Base-by-base conservation (phyloP, 2,888 invertebrate species). In the Malacosoma neustria region DNA sequence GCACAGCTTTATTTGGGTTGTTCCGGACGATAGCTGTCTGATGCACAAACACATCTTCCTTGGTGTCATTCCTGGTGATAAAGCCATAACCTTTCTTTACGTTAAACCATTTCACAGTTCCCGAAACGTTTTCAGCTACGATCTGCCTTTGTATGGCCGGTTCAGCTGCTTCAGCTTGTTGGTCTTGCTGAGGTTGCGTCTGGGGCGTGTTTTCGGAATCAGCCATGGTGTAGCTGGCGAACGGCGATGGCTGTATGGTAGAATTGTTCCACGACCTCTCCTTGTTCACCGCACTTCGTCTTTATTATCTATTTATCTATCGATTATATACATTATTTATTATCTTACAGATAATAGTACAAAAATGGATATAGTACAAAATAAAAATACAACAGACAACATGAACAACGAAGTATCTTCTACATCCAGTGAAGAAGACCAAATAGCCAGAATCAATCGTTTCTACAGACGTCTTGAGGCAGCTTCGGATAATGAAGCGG, bases 41-140 rank as follows among this genome's bases (percentile, higher is more conserved):
- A 88, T 99, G 99, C 65, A 99, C 99, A 89, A 99, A 99, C 57
- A 99, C 98, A 89, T 99, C 99, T 88, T 98, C 98, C 89, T 97
- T 97, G 70, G 97, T 98, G 89, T 99, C 99, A 87, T 97, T 95
- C 93, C 95, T 92, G 88, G 98, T 98, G 84, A 99, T 99, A 87
- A 99, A 99, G 73, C 99, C 99, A 88, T 99, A 99, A 82, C 99
- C 96, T 87, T 95, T 95, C 88, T 96, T 96, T 51, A 96, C 96
- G 80, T 96, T 96, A 88, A 96, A 96, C 99, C 99, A 99, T 89
- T 99, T 99, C 48, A 99, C 99, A 70, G 96, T 96, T 80, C 99
- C 99, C 87, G 94, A 94, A 76, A 99, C 97, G 89, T 96, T 96
- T 76, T 91, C 93, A 84, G 96, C 96, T 96, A n/a, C n/a, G n/a